Evolutionary conservation across 2,888 invertebrate species (phyloP).

Genomic region (Hypena proboscidalis): DNA sequence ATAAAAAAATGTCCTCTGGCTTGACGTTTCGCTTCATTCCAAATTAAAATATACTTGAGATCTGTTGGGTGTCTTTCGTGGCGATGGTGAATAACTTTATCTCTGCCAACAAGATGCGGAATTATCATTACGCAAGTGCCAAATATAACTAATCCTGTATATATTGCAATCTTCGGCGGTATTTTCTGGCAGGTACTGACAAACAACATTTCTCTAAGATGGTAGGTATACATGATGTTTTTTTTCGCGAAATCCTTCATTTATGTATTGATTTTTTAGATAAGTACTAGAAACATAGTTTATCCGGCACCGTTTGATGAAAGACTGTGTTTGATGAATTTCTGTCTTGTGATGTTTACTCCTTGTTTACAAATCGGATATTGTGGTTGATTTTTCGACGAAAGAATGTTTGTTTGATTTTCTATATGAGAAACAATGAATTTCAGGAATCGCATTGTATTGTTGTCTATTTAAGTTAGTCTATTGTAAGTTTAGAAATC

Average conservation of each 20-base stretch:
- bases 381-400: conserved; percentile 30
- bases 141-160: conserved; percentile 36
- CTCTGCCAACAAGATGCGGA: conserved; percentile 47
- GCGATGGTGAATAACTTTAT: conserved; percentile 11
- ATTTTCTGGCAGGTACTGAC: conserved; percentile 47
- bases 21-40: conserved; percentile 49
- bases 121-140: conserved; percentile 50
- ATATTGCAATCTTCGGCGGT: conserved; percentile 37
- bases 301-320: conserved; percentile 8
- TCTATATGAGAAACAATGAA: conserved; percentile 13
- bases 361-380: conserved; percentile 22
- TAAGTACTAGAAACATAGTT: too few species aligned
- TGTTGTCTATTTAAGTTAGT: too few species aligned
- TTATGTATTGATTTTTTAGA: too few species aligned
- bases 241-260: conserved; percentile 25
- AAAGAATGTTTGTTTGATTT: conserved; percentile 37
- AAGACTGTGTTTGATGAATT: conserved; percentile 15
- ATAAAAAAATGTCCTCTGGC: conserved; percentile 31
- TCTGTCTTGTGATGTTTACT: conserved; percentile 6
- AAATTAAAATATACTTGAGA: conserved; percentile 72
- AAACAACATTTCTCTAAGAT: conserved; percentile 60
- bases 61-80: conserved; percentile 58
- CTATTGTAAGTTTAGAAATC: too few species aligned
- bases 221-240: conserved; percentile 43
- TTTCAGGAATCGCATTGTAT: too few species aligned